phyloP scores from a whole-genome alignment of 2,113 vertebrate species.

The Malurus cyaneus region DNA sequence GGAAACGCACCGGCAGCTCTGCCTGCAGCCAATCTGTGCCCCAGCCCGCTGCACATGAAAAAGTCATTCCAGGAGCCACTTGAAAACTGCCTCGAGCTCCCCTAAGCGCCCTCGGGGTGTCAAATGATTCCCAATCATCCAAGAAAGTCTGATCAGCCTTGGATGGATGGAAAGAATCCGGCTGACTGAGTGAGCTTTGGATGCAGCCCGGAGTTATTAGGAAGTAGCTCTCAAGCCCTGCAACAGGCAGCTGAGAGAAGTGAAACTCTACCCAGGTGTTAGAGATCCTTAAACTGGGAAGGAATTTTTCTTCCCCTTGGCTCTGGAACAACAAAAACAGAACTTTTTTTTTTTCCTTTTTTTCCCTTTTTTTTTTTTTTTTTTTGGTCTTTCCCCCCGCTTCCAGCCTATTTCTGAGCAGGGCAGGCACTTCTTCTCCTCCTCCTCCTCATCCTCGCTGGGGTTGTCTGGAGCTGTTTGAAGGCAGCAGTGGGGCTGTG shows the following conservation, averaged over 20 bases:
- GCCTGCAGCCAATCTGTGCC: background rate
- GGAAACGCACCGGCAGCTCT: background rate
- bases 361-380: conserved; percentile 69
- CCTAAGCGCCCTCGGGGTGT: background rate
- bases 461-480: background rate
- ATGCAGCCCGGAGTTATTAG: conserved; percentile 27
- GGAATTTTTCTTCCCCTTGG: conserved; percentile 71
- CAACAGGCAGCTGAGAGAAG: conserved; percentile 56
- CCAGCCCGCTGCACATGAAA: background rate
- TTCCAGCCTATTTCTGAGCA: conserved; percentile 41
- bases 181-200: conserved; percentile 39
- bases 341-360: conserved; percentile 66
- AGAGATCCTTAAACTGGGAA: conserved; percentile 63
- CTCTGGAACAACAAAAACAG: conserved; percentile 72
- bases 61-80: conserved; percentile 31
- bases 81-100: background rate
- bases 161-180: conserved; percentile 53
- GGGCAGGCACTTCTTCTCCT: background rate
- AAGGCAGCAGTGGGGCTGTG: background rate
- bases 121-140: background rate
- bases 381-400: background rate
- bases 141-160: conserved; percentile 3
- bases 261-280: conserved; percentile 71
- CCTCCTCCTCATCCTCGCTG: background rate
- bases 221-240: conserved; percentile 49